A percentile compares a stretch with the other conserved stretches of the same genome.
These are phyloP conservation scores for Melipona beecheii DNA, from an alignment of 2,888 invertebrate genomes.

Conservation along the genomic window DNA sequence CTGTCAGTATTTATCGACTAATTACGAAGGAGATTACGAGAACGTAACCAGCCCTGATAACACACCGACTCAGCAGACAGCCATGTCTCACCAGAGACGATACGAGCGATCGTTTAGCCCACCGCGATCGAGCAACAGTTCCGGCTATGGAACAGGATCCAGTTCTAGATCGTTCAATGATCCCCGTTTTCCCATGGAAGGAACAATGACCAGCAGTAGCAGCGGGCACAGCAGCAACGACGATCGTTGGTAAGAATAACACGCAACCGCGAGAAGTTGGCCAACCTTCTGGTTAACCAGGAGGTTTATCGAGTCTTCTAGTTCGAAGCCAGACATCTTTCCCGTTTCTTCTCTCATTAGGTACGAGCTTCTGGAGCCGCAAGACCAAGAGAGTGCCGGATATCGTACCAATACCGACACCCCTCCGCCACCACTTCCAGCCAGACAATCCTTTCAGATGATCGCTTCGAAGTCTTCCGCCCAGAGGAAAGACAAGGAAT, in stretches of 20 bases:
- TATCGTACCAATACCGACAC: slow-evolving; percentile 82
- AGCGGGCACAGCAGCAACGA: slow-evolving; percentile 87
- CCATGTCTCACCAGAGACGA: slow-evolving; percentile 88
- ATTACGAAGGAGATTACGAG: slow-evolving; percentile 89
- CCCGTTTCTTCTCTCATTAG: slow-evolving; percentile 54
- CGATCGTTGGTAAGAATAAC: slow-evolving; percentile 86
- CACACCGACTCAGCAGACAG: slow-evolving; percentile 83
- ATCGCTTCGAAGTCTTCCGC: slow-evolving; percentile 68
- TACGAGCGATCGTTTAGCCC: slow-evolving; percentile 91
- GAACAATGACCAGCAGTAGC: slow-evolving; percentile 87
- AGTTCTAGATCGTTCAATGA: slow-evolving; percentile 83
- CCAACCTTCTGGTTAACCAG: neutral
- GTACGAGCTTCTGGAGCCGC: slow-evolving; percentile 85
- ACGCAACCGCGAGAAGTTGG: neutral
- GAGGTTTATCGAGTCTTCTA: neutral
- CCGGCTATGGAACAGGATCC: slow-evolving; percentile 92
- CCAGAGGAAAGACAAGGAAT: slow-evolving; percentile 79
- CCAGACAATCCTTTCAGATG: slow-evolving; percentile 81
- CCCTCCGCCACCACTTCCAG: slow-evolving; percentile 86
- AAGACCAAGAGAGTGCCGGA: slow-evolving; percentile 81
- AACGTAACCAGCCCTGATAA: slow-evolving; percentile 86
- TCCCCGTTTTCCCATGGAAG: slow-evolving; percentile 84
- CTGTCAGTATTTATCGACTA: slow-evolving; percentile 87
- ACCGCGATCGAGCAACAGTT: slow-evolving; percentile 92
- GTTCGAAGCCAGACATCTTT: neutral